Percentiles rank a stretch among this genome's conserved stretches.
These are phyloP conservation scores for Parauchenoglanis ngamensis DNA, from an alignment of 2,797 vertebrate species.

Conservation along the genomic window DNA sequence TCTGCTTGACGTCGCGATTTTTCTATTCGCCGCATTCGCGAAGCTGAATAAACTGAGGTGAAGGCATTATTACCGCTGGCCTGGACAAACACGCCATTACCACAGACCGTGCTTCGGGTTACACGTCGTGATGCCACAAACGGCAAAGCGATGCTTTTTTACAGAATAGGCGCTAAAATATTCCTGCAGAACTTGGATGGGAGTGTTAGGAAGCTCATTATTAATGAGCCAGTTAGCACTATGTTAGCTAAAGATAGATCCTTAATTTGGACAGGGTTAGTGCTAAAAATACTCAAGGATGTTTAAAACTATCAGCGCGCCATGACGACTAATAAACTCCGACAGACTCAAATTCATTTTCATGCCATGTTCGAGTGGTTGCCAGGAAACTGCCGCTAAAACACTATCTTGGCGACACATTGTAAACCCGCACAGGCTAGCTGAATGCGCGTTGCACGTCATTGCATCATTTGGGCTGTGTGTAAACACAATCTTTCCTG, in stretches of 20 bases:
- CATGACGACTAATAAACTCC: background rate
- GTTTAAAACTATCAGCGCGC: background rate
- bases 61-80: slow-evolving; percentile 42
- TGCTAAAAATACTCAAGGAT: background rate
- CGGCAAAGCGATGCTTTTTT: background rate
- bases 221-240: background rate
- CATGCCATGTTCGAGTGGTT: background rate
- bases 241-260: too few relatives aligned
- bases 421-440: background rate
- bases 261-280: too few relatives aligned
- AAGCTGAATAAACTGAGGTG: slow-evolving; percentile 29
- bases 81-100: slow-evolving; percentile 16
- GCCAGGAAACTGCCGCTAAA: slow-evolving; percentile 7
- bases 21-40: slow-evolving; percentile 25
- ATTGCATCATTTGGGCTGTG: slow-evolving; percentile 2
- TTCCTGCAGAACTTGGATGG: background rate
- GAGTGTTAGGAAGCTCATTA: background rate
- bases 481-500: background rate
- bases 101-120: slow-evolving; percentile 19
- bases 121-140: slow-evolving; percentile 4
- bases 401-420: too few relatives aligned
- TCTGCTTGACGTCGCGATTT: slow-evolving; percentile 6
- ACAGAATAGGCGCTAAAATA: background rate
- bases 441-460: background rate
- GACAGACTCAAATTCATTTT: background rate